Evolutionary conservation across 2,888 invertebrate genomes (phyloP), one percentile per base, ranked within the genome.

Genomic region (Synanthedon tipuliformis): DNA sequence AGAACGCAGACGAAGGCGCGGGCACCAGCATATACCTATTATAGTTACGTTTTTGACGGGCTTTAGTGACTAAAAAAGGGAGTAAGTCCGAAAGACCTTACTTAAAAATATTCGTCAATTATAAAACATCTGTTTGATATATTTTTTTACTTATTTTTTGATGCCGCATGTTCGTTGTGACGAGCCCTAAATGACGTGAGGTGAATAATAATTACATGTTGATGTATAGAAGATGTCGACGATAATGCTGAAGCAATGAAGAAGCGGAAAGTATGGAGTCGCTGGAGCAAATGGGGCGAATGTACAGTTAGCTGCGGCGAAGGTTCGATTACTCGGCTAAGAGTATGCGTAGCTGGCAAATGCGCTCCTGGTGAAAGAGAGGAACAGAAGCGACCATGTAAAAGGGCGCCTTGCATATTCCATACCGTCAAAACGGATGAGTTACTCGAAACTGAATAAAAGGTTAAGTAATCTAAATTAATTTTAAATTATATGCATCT

Each of bases 291-390:
- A 58, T 84, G 84, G 84, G 69, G 78, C 7, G 61, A 63, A 2
- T 85, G 85, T 58, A 82, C 84, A 0, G 81, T 78, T 51, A 78
- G 76, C 1, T 85, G 84, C 55, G 85, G 84, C 0, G 59, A 61
- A 2, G 85, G 85, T 1, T 62, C 54, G 7, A 69, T 76, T 50
- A 56, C 59, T 10, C 68, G 85, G 48, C 66, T 61, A 53, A 72
- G 84, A 3, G 51, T 70, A 2, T 85, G 85, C 55, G 75, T 81
- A 11, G 68, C 71, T 3, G 84, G 84, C 0, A 73, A 75, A 2
- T 85, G 85, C 59, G 81, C 84, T 1, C 75, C 67, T 16, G 81
- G 81, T n/a, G 85, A 84, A 57, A 64, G 65, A 10, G 83, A 85
- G 61, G 76, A 76, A 52, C 85, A 85, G 57, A 71, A 68, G 8